Percentiles rank a stretch among this genome's conserved stretches.
phyloP scores from a whole-genome alignment of 2,113 vertebrate species.

The Phaethon lepturus region DNA sequence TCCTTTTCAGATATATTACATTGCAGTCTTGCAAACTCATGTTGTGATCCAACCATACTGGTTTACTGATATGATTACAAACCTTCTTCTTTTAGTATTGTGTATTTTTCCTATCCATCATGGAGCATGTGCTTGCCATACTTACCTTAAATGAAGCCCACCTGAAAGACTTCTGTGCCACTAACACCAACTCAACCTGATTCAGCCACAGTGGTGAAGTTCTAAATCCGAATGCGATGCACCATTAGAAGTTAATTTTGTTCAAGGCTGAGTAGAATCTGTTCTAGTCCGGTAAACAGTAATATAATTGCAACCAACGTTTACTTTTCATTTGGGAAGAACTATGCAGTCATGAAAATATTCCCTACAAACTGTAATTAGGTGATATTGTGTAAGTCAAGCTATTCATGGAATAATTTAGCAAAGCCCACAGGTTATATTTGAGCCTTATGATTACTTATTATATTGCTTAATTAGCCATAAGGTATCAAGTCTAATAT shows the following conservation, averaged over 20 bases:
- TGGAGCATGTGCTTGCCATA: neutral
- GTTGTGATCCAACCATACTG: no score
- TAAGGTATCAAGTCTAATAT: neutral
- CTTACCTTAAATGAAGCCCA: no score
- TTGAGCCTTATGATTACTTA: neutral
- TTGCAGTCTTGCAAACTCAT: neutral
- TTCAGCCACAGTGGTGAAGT: neutral
- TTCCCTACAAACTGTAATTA: neutral
- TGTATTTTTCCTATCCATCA: neutral
- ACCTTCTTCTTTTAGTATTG: neutral
- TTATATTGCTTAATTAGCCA: neutral
- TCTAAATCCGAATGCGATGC: fast-evolving
- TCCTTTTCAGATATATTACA: neutral
- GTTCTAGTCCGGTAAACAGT: neutral
- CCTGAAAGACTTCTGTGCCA: neutral
- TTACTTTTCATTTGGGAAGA: conserved; percentile 19
- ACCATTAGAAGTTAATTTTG: neutral
- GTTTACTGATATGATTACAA: neutral
- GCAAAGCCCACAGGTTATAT: neutral
- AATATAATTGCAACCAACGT: neutral
- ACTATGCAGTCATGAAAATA: neutral
- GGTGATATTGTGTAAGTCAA: neutral
- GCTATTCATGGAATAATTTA: neutral
- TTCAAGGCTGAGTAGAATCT: neutral
- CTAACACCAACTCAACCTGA: neutral